Evolutionary conservation across 1,140 invertebrate species (phyloP), one percentile per base, ranked within the genome.

Genomic region (Papilio polytes): DNA sequence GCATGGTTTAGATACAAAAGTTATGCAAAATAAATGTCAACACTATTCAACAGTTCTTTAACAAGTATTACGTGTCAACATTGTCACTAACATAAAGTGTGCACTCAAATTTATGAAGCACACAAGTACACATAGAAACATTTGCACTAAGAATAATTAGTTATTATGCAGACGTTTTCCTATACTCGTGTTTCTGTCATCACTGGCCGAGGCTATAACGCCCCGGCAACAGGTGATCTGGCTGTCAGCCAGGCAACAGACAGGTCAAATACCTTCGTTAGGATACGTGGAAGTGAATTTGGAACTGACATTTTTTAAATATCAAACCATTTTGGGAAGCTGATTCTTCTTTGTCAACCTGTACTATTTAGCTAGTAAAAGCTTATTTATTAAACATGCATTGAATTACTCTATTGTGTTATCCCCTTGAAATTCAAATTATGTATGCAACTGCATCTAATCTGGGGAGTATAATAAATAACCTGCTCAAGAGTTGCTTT

Each of bases 171-270:
- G 53, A 36, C 53, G 76, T 78, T 78, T 78, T 53, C 51, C n/a
- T 78, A 78, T 78, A 78, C 76, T 41, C 76, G 26, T 78, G 76
- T 78, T 78, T 78, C 76, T 78, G 76, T 78, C 76, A 78, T 36
- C 76, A 22, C 74, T 53, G 26, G 20, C 18, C 73, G 41, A 46
- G 36, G 76, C 22, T 41, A 59, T 78, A 80, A 78, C 56, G 41
- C 26, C 46, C 22, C 41, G 9, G 87, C 87, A 88, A 88, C 87
- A 88, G 85, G 85, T 87, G 87, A 87, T 22, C 83, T 88, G 87
- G 87, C 82, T 59, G 20, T 8, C 56, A 41, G 85, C 87, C 85
- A 87, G 80, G 31, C 10, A 56, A 44, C 56, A 15, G 77, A 63
- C 77, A 63, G 77, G 56, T 78, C 56, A 78, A 77, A 77, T 77